Conservation (phyloP, 2,113 vertebrate genomes). For the Vicugna pacos region DNA sequence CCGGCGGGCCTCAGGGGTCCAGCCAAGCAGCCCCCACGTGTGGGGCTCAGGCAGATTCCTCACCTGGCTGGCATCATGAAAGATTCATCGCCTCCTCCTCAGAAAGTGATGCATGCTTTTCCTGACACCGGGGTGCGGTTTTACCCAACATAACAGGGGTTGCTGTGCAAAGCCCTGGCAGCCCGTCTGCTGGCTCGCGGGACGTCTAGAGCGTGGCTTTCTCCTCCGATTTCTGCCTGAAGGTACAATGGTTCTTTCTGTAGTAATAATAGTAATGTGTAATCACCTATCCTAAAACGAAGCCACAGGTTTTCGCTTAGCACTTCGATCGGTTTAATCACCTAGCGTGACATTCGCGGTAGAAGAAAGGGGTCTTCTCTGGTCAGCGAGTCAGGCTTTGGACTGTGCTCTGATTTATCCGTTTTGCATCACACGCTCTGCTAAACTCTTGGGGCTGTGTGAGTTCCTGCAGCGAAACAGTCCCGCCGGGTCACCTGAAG, state of each 20-base stretch:
- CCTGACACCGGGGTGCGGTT: fast-evolving
- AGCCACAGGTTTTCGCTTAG: not conserved
- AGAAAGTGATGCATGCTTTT: not conserved
- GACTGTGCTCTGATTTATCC: not conserved
- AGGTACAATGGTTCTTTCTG: not conserved
- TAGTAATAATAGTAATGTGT: no score
- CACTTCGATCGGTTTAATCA: not conserved
- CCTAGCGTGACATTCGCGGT: not conserved
- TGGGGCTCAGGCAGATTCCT: not conserved
- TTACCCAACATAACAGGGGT: fast-evolving
- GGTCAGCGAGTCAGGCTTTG: not conserved
- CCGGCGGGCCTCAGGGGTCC: not conserved
- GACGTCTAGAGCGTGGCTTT: not conserved
- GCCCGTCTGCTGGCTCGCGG: fast-evolving
- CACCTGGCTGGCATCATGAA: not conserved
- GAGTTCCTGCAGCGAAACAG: not conserved
- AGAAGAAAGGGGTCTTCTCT: not conserved
- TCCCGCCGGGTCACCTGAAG: not conserved
- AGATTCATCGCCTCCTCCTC: not conserved
- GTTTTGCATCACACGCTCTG: fast-evolving
- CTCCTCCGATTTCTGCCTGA: not conserved
- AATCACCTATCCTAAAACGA: not conserved
- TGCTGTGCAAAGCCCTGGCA: not conserved
- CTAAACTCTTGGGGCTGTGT: fast-evolving
- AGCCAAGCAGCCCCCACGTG: not conserved